Evolutionary conservation across 2,888 invertebrate species (phyloP), one percentile per base, ranked within the genome.

Genomic region (Orthosia cruda): DNA sequence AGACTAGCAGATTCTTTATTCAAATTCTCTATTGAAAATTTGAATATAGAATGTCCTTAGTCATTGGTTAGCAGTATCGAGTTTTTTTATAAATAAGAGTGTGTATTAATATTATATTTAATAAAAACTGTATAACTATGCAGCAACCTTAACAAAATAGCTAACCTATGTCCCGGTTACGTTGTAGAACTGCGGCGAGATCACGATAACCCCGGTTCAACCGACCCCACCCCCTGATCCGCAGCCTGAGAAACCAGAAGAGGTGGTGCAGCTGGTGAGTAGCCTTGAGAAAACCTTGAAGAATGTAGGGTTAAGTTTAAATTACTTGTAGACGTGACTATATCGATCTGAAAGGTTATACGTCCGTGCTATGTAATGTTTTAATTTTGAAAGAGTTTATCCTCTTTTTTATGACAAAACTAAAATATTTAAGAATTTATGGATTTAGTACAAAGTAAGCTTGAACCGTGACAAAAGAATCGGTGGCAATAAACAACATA

Each of bases 141-240:
- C 62, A 16, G 54, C 47, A 52, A 57, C 4, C 15, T 13, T 13
- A 23, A 64, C 20, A 64, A 64, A 26, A 26, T 16, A 4, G 40
- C 2, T 69, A 68, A 71, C 13, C 16, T 55, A 20, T 13, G 3
- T 20, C 7, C 5, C 18, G 59, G n/a, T 1, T 80, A 26, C 62
- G 59, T 92, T 93, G 75, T 95, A 97, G 97, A 97, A 97, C 86
- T 97, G 97, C 84, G 97, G 97, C 57, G 97, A 97, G 92, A 97
- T 97, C 81, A 97, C 97, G 23, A 97, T 97, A 80, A 97, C 97
- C 16, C 97, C 97, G 63, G 97, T 97, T 77, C 96, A 96, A 91
- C 96, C 96, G 9, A 92, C 95, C 68, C 94, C 94, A 76, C 92
- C 93, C 74, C 91, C 94, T 3, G 95, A 95, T 20, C 88, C 93